A percentile compares a stretch with the other conserved stretches of the same genome.
These are phyloP conservation scores for Spodoptera littoralis DNA, from an alignment of 2,888 invertebrate genomes.

Conservation along the genomic window DNA sequence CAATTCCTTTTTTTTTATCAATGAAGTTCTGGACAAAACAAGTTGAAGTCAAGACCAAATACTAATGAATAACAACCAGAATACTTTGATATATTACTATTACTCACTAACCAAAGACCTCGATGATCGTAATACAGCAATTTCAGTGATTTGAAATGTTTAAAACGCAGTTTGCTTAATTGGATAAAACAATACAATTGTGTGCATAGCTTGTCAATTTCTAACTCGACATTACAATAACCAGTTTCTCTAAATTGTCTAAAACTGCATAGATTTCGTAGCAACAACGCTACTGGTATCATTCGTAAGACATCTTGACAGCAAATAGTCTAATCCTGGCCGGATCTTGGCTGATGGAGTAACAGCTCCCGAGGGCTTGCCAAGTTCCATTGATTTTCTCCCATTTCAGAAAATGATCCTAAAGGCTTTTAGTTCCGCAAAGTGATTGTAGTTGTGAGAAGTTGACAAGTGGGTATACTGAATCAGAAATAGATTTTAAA, in stretches of 20 bases:
- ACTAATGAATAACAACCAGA: too few relatives aligned
- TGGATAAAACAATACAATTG: slow-evolving; percentile 37
- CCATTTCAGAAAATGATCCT: slow-evolving; percentile 28
- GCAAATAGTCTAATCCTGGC: slow-evolving; percentile 62
- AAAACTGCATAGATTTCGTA: slow-evolving; percentile 35
- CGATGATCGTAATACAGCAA: slow-evolving; percentile 6
- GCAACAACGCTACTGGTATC: slow-evolving; percentile 24
- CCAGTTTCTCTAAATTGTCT: slow-evolving; percentile 33
- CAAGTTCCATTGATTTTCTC: slow-evolving; percentile 47
- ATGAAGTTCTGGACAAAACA: slow-evolving; percentile 15
- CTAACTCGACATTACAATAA: slow-evolving; percentile 25
- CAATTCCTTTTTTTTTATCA: slow-evolving; percentile 39
- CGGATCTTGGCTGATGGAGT: slow-evolving; percentile 45
- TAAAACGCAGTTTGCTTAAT: slow-evolving; percentile 32
- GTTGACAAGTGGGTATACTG: too few relatives aligned
- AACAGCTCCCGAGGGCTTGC: slow-evolving; percentile 39
- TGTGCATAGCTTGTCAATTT: slow-evolving; percentile 38
- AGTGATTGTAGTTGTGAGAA: neutral
- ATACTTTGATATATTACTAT: too few relatives aligned
- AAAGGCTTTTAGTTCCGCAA: neutral
- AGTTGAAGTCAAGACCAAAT: too few relatives aligned
- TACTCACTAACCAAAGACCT: too few relatives aligned
- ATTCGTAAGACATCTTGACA: slow-evolving; percentile 58
- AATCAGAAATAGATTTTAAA: too few relatives aligned
- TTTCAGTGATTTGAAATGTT: slow-evolving; percentile 13